Base-by-base conservation (phyloP, 2,113 vertebrate genomes). In the Neolamprologus kungweensis region DNA sequence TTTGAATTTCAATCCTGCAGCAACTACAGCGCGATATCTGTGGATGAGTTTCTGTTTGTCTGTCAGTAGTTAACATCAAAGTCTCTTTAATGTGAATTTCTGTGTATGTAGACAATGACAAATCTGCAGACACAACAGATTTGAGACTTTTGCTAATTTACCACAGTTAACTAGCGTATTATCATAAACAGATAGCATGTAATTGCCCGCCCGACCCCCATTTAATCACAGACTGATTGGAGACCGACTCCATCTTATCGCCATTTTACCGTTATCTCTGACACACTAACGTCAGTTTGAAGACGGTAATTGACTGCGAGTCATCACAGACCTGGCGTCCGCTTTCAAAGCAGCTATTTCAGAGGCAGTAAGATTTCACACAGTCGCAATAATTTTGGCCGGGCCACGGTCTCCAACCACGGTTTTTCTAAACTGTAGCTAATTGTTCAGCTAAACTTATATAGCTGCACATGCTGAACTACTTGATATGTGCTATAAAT, bases 281-380 rank as follows among this genome's bases (percentile, higher is more conserved):
- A 26, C 37, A 73, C n/a, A 16, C 37, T 73, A 26, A 45, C 1
- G 13, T 42, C 37, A 26, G 37, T 73, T 45, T 73, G 37, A 73
- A 73, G 21, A 45, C 21, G 0, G 37, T 42, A 26, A 26, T 73
- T 10, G 37, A 26, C 65, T 45, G 13, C 1, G 7, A 73, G 68
- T 73, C 21, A 45, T 45, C 68, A 45, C 40, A 45, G 68, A 73
- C 40, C 5, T 17, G 63, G 37, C 3, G 3, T 26, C 0, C 0
- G 1, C 13, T 23, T 73, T 42, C 13, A 42, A 73, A 73, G 37
- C 21, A 73, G n/a, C 65, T 71, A 42, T 73, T 42, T 73, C 21
- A 73, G 23, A 75, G 40, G 16, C 40, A 73, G 13, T 12, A 45
- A 26, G 68, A 73, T 45, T 45, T 42, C 14, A 5, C 23, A 75